A percentile compares a stretch with the other conserved stretches of the same genome.
These are phyloP conservation scores for Tetraneura akinire DNA, from an alignment of 1,140 invertebrate genomes.

Conservation along the genomic window DNA sequence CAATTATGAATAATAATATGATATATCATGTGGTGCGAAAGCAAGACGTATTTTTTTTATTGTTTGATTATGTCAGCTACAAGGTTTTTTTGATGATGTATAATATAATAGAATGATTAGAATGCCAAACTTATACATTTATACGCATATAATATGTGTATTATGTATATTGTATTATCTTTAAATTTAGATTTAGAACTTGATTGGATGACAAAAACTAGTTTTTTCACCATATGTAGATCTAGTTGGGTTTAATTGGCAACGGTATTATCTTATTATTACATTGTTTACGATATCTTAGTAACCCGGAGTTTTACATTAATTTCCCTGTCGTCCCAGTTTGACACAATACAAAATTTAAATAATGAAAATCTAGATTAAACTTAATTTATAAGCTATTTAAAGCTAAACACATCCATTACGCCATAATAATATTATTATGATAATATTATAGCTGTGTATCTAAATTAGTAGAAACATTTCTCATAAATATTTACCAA, in stretches of 20 bases:
- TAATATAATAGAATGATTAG: conserved; percentile 2
- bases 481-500: not conserved
- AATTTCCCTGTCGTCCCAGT: not conserved
- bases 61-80: not conserved
- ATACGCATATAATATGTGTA: not conserved
- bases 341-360: not conserved
- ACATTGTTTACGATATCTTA: not conserved
- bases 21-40: not conserved
- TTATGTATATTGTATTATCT: not conserved
- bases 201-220: not conserved
- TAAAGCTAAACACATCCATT: not conserved
- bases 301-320: not conserved
- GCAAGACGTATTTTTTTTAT: not conserved
- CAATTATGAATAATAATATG: too few relatives aligned
- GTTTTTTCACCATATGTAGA: too few relatives aligned
- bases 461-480: too few relatives aligned
- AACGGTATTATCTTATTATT: not conserved
- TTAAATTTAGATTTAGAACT: conserved; percentile 4
- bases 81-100: not conserved
- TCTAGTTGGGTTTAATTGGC: not conserved
- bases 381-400: not conserved
- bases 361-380: not conserved
- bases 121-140: not conserved
- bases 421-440: too few relatives aligned
- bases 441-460: too few relatives aligned